Conservation (phyloP, 2,888 invertebrate species). For the Deilephila elpenor region DNA sequence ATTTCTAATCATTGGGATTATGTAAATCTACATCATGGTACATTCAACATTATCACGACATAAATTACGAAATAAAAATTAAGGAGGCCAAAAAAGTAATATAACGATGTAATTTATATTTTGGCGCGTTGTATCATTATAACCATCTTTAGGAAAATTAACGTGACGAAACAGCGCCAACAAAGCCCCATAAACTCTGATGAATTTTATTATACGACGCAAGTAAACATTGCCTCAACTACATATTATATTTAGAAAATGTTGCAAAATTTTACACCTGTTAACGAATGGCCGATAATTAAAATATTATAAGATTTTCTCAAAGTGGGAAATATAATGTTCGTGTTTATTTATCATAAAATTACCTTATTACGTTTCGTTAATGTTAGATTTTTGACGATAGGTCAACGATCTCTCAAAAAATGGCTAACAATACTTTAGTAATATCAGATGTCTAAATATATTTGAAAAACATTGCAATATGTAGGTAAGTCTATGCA, state of each 20-base stretch:
- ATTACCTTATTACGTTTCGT: neutral
- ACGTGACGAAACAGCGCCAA: neutral
- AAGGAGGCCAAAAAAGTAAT: neutral
- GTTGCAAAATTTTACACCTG: constrained; percentile 13
- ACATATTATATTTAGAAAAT: neutral
- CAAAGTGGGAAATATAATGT: neutral
- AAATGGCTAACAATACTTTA: neutral
- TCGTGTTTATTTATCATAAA: neutral
- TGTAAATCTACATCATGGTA: neutral
- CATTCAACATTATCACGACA: constrained; percentile 6
- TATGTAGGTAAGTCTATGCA: neutral
- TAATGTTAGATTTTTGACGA: neutral
- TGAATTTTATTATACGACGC: neutral
- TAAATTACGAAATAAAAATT: constrained; percentile 1
- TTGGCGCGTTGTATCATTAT: constrained; percentile 25
- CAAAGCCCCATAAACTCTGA: neutral
- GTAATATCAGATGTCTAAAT: neutral
- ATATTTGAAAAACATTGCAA: neutral
- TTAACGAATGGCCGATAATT: neutral
- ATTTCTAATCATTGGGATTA: constrained; percentile 7
- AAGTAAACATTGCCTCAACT: neutral
- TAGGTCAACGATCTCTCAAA: neutral
- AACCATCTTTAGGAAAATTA: constrained; percentile 19
- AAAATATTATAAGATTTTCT: neutral
- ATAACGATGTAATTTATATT: constrained; percentile 22